Conservation (phyloP, 2,888 invertebrate genomes). For the Drosophila mimetica region DNA sequence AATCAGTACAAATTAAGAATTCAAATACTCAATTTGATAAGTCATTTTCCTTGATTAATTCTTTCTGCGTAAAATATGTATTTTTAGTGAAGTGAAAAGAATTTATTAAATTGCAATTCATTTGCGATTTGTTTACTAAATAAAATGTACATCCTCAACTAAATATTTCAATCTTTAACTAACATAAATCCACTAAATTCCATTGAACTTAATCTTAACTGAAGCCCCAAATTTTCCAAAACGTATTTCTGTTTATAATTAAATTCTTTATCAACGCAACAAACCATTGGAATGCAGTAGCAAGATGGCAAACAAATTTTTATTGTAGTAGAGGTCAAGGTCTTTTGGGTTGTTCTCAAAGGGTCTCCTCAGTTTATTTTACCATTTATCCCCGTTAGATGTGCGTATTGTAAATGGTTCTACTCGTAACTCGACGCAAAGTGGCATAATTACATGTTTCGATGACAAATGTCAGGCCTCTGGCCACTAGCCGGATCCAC, state of each 20-base stretch:
- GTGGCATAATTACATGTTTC: constrained; percentile 81
- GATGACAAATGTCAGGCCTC: constrained; percentile 66
- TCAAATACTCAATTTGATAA: too few relatives aligned
- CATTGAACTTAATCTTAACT: too few relatives aligned
- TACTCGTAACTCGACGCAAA: constrained; percentile 64
- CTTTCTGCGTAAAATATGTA: too few relatives aligned
- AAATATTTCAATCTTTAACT: too few relatives aligned
- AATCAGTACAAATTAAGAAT: too few relatives aligned
- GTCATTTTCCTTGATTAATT: too few relatives aligned
- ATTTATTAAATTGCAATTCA: too few relatives aligned
- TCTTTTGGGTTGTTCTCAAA: neutral
- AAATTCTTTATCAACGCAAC: neutral
- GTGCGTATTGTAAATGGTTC: constrained; percentile 43
- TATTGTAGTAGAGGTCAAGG: constrained; percentile 10
- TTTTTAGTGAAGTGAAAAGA: too few relatives aligned
- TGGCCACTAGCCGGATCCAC: constrained; percentile 6
- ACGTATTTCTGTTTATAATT: neutral
- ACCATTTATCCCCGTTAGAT: constrained; percentile 15
- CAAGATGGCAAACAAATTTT: constrained; percentile 15
- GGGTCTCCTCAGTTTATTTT: neutral
- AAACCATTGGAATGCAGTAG: constrained; percentile 9
- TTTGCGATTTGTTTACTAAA: too few relatives aligned
- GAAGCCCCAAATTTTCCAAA: too few relatives aligned
- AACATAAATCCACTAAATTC: too few relatives aligned
- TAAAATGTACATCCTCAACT: too few relatives aligned